Evolutionary conservation across 2,888 invertebrate species (phyloP).

Genomic region (Chromoteleia sp.): DNA sequence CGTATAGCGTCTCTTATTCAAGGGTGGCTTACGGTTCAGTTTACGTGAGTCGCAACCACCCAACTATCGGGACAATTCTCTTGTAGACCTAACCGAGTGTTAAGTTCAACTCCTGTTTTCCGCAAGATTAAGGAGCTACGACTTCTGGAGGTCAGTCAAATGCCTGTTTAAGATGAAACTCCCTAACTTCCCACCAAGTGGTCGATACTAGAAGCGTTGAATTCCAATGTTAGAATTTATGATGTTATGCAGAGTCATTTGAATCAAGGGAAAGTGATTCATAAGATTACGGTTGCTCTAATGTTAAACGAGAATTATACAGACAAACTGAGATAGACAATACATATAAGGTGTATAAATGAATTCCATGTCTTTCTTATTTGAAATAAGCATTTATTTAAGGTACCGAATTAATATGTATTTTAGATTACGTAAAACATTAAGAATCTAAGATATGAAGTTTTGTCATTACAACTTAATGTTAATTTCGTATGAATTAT

Average conservation of each 20-base stretch:
- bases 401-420: too few relatives aligned
- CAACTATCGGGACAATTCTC: slow-evolving; percentile 73
- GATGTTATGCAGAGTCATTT: not conserved
- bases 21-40: slow-evolving; percentile 73
- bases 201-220: slow-evolving; percentile 19
- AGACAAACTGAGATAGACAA: too few relatives aligned
- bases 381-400: too few relatives aligned
- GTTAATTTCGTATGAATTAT: too few relatives aligned
- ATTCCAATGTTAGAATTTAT: slow-evolving; percentile 2
- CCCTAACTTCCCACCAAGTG: slow-evolving; percentile 39
- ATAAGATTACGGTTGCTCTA: not conserved
- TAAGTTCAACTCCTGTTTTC: slow-evolving; percentile 80
- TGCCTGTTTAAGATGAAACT: slow-evolving; percentile 58
- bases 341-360: too few relatives aligned
- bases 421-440: too few relatives aligned
- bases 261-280: slow-evolving; percentile 5
- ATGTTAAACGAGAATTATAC: too few relatives aligned
- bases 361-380: too few relatives aligned
- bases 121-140: slow-evolving; percentile 69
- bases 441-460: too few relatives aligned
- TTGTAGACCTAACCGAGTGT: slow-evolving; percentile 78
- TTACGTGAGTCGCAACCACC: slow-evolving; percentile 69
- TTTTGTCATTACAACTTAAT: too few relatives aligned
- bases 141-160: slow-evolving; percentile 62
- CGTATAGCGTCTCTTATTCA: slow-evolving; percentile 67